Evolutionary conservation across 2,888 invertebrate genomes (phyloP).

Genomic region (Gibbula magus): DNA sequence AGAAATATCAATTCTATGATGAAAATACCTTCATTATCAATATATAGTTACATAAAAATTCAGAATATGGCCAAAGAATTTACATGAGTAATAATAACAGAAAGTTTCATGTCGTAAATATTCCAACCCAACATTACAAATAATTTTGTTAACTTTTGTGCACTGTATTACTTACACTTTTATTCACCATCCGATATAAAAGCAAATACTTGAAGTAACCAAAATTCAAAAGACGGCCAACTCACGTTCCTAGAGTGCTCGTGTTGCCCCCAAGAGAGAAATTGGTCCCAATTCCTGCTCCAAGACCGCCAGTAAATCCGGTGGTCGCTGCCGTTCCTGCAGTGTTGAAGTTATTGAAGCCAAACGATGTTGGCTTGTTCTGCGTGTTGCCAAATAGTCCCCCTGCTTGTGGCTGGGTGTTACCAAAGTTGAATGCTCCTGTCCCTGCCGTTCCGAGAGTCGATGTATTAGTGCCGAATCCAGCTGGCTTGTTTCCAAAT

Average conservation of each 20-base stretch:
- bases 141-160: too few species aligned
- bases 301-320: conserved; percentile 45
- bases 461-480: conserved; percentile 16
- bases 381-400: conserved; percentile 49
- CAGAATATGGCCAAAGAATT: too few species aligned
- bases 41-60: too few species aligned
- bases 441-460: neutral
- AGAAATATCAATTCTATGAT: too few species aligned
- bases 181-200: too few species aligned
- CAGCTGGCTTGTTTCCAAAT: conserved; percentile 31
- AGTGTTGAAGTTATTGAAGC: conserved; percentile 36
- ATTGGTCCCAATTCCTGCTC: conserved; percentile 36
- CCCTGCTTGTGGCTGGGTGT: conserved; percentile 37
- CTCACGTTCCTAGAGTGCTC: conserved; percentile 60
- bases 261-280: conserved; percentile 51
- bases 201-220: too few species aligned
- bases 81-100: too few species aligned
- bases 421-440: conserved; percentile 8
- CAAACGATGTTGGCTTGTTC: conserved; percentile 49
- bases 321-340: conserved; percentile 28
- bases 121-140: too few species aligned
- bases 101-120: too few species aligned
- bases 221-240: too few species aligned
- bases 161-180: too few species aligned
- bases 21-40: too few species aligned